Evolutionary conservation across 2,888 invertebrate species (phyloP), one percentile per base, ranked within the genome.

Genomic region (Polydrusus pterygomalis): DNA sequence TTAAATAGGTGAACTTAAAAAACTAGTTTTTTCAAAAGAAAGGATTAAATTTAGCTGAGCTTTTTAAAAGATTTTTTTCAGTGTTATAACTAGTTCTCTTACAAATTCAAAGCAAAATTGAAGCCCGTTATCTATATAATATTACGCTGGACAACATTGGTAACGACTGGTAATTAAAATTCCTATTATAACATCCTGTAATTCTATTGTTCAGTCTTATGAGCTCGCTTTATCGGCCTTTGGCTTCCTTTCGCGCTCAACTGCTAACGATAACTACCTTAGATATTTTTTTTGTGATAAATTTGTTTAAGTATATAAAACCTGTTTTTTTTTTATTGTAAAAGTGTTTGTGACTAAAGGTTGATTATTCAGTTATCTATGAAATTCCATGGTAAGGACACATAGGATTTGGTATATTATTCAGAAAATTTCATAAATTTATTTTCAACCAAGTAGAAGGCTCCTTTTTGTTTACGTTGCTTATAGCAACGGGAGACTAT

Each of bases 161-260:
- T 30, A 30, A 13, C 30, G n/a, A 30, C 7, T 56, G 6, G n/a
- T 56, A 56, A 56, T 56, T 56, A 56, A 30, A 56, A 30, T 56
- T 56, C 54, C 25, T 30, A 30, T 30, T 56, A 56, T 11, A 25
- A 56, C 30, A 56, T 56, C 54, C 54, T 25, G 54, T 56, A 56
- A 30, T 56, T 30, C 54, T 30, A 56, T 56, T 56, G 30, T 56
- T 56, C n/a, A 56, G 54, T 30, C 30, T 30, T 15, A 10, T 51
- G 34, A 34, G 20, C 20, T 13, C 10, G 20, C 51, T 20, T 51
- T 51, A 51, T 51, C 20, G 17, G 17, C 17, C 9, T 51, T 20
- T 10, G 20, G 20, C 10, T 18, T 51, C 51, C 20, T 51, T 20
- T 20, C 18, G 51, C 11, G 18, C 20, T 20, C 20, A 18, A 51